A percentile compares a stretch with the other conserved stretches of the same genome.
Evolutionary conservation across 2,113 vertebrate genomes (phyloP).

Genomic region (Hystrix brachyura): DNA sequence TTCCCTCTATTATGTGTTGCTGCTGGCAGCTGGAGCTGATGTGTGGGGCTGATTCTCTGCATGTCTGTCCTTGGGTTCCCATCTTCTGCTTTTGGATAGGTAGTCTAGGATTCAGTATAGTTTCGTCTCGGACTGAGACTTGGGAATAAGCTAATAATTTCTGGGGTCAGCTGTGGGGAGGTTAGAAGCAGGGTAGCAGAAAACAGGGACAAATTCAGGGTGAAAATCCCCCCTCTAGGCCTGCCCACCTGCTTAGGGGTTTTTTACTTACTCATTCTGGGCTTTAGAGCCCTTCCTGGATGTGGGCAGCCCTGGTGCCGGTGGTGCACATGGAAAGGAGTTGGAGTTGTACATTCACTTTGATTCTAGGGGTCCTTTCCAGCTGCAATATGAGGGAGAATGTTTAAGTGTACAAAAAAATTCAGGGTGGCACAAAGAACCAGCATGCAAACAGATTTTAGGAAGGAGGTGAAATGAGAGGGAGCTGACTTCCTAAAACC

Average conservation of each 20-base stretch:
- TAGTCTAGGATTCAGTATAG: neutral
- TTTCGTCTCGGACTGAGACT: neutral
- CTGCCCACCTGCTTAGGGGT: neutral
- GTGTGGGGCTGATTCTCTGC: neutral
- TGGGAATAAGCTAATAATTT: neutral
- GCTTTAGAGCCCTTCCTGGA: neutral
- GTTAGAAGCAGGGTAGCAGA: neutral
- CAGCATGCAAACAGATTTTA: neutral
- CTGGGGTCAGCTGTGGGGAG: neutral
- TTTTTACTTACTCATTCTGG: neutral
- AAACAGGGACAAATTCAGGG: neutral
- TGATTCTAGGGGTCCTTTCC: neutral
- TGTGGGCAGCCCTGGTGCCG: neutral
- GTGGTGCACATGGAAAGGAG: accelerated
- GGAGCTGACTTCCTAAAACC: neutral
- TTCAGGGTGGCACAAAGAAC: neutral
- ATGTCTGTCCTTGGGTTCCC: neutral
- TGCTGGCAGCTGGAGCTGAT: neutral
- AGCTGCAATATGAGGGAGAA: neutral
- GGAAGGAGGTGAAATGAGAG: neutral
- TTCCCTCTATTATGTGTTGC: neutral
- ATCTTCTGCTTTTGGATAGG: neutral
- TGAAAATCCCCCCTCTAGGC: neutral
- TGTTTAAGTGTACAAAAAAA: neutral
- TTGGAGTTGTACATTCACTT: neutral